Percentiles rank a stretch among this genome's conserved stretches.
Conservation (phyloP, 2,888 invertebrate genomes). For the Loripinus fragilis region DNA sequence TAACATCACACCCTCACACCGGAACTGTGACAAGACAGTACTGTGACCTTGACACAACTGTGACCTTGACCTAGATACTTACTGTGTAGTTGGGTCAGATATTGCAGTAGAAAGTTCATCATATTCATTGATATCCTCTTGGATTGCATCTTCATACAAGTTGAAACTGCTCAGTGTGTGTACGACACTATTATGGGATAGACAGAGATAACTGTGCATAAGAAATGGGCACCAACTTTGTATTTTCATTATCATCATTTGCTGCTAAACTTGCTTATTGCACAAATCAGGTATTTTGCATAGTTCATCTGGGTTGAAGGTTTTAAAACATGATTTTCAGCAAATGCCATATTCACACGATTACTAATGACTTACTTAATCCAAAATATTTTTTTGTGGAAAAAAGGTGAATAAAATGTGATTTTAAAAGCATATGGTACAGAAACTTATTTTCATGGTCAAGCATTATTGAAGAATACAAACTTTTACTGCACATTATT, state of each 20-base stretch:
- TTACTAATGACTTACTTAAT: too few relatives aligned
- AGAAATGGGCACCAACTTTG: conserved; percentile 38
- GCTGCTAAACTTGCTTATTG: not conserved
- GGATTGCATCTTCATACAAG: conserved; percentile 85
- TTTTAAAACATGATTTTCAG: too few relatives aligned
- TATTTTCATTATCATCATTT: not conserved
- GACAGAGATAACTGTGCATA: conserved; percentile 14
- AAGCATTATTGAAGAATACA: too few relatives aligned
- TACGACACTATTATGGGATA: conserved; percentile 81
- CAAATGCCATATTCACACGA: too few relatives aligned
- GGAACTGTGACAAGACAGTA: not conserved
- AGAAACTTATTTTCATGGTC: too few relatives aligned
- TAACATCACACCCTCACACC: too few relatives aligned
- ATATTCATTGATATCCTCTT: conserved; percentile 82
- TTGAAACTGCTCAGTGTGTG: conserved; percentile 85
- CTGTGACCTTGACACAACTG: not conserved
- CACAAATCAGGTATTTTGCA: not conserved
- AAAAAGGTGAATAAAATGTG: too few relatives aligned
- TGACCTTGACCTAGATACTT: conserved; percentile 74
- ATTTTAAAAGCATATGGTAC: too few relatives aligned
- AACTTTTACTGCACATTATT: too few relatives aligned
- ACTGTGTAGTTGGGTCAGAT: conserved; percentile 85
- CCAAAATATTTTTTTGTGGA: too few relatives aligned
- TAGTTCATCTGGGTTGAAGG: too few relatives aligned
- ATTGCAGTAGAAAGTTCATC: conserved; percentile 85